phyloP scores from a whole-genome alignment of 2,113 vertebrate genomes.

The Seriola rivoliana region DNA sequence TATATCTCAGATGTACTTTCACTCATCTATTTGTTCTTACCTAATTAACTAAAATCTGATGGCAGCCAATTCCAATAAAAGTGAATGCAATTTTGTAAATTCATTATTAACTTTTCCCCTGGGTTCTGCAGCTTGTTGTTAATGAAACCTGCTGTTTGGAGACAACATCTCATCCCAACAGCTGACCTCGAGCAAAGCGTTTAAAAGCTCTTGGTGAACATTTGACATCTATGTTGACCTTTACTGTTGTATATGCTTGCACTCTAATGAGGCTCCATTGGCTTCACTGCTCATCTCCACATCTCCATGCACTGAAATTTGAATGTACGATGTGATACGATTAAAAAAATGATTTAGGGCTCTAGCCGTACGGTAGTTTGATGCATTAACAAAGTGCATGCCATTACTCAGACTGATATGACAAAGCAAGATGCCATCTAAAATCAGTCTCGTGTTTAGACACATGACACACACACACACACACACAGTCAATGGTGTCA shows the following conservation, averaged over 20 bases:
- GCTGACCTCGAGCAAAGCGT: constrained; percentile 3
- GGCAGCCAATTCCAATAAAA: constrained; percentile 29
- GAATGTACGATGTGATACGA: neutral
- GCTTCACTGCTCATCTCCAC: constrained; percentile 7
- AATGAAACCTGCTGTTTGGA: constrained; percentile 22
- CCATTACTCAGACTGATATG: too few species aligned
- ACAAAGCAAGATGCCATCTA: too few species aligned
- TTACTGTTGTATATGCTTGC: constrained; percentile 8
- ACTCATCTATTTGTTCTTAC: neutral
- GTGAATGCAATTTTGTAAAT: constrained; percentile 13
- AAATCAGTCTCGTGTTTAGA: too few species aligned
- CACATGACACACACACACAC: too few species aligned
- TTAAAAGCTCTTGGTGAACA: constrained; percentile 15
- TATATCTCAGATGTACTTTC: constrained; percentile 7
- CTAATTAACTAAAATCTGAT: constrained; percentile 26
- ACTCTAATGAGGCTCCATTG: constrained; percentile 26
- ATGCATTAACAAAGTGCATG: too few species aligned
- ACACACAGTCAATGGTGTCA: too few species aligned
- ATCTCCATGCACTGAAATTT: neutral
- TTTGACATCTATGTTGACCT: constrained; percentile 25
- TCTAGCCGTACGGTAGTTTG: too few species aligned
- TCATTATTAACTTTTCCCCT: neutral
- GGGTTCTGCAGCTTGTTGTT: constrained; percentile 1
- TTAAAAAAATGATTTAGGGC: neutral
- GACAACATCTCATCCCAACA: constrained; percentile 28